Evolutionary conservation across 2,113 vertebrate genomes (phyloP).

Genomic region (Malaclemys terrapin): DNA sequence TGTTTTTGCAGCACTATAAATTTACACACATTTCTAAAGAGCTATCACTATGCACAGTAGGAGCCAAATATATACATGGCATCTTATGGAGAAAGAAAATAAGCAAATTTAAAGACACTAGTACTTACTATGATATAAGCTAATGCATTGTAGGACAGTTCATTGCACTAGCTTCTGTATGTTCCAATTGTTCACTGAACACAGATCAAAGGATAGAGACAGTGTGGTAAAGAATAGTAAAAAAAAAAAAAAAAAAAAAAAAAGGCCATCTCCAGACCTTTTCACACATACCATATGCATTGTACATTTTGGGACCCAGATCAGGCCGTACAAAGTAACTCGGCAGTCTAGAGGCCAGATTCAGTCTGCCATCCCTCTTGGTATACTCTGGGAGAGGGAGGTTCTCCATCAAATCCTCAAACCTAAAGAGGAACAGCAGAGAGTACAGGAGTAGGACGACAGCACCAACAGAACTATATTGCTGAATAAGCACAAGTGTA

Average conservation of each 20-base stretch:
- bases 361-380: constrained; percentile 96
- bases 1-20: not conserved
- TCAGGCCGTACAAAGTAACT: constrained; percentile 99
- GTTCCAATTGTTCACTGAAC: not conserved
- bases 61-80: not conserved
- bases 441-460: not conserved
- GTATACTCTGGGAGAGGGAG: constrained; percentile 98
- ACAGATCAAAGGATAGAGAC: not conserved
- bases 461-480: not conserved
- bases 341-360: constrained; percentile 95
- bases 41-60: not conserved
- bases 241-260: not conserved
- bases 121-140: not conserved
- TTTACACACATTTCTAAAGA: not conserved
- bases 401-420: constrained; percentile 98
- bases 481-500: not conserved
- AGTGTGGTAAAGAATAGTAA: not conserved
- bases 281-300: constrained; percentile 92
- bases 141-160: not conserved
- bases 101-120: not conserved
- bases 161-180: not conserved
- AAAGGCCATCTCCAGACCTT: not conserved
- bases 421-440: constrained; percentile 79
- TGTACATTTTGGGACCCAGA: constrained; percentile 99
- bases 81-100: not conserved